phyloP scores from a whole-genome alignment of 2,797 vertebrate species.

The Limosa lapponica region DNA sequence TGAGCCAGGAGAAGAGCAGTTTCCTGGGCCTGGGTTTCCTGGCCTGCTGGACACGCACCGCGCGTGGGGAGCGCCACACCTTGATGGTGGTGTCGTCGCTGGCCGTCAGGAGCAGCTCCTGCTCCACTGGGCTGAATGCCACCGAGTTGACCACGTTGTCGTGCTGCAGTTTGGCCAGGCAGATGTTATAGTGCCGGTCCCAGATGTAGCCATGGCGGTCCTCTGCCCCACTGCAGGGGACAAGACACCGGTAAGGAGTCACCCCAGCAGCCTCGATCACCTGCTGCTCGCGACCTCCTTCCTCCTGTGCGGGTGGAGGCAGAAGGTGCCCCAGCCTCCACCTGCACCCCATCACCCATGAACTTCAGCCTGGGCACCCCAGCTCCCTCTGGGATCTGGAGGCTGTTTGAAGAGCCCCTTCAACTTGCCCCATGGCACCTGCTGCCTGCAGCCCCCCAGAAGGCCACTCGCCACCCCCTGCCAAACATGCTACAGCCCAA shows the following conservation, averaged over 20 bases:
- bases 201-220: slow-evolving; percentile 98
- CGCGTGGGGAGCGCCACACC: slow-evolving; percentile 93
- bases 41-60: slow-evolving; percentile 77
- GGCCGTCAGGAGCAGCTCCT: slow-evolving; percentile 94
- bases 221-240: slow-evolving; percentile 86
- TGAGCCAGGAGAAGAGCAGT: slow-evolving; percentile 84
- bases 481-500: not conserved
- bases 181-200: slow-evolving; percentile 98
- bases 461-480: not conserved
- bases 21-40: slow-evolving; percentile 64
- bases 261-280: fast-evolving
- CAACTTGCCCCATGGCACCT: not conserved
- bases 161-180: slow-evolving; percentile 91
- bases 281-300: fast-evolving
- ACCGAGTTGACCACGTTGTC: slow-evolving; percentile 97
- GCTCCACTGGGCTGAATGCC: slow-evolving; percentile 93
- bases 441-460: not conserved
- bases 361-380: not conserved
- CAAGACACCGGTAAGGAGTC: not conserved
- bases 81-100: slow-evolving; percentile 94
- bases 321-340: not conserved
- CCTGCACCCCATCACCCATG: not conserved
- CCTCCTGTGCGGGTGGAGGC: fast-evolving
- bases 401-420: not conserved
- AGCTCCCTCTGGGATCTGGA: not conserved